A percentile compares a stretch with the other conserved stretches of the same genome.
Conservation (phyloP, 1,140 invertebrate genomes). For the Calliphora vicina region DNA sequence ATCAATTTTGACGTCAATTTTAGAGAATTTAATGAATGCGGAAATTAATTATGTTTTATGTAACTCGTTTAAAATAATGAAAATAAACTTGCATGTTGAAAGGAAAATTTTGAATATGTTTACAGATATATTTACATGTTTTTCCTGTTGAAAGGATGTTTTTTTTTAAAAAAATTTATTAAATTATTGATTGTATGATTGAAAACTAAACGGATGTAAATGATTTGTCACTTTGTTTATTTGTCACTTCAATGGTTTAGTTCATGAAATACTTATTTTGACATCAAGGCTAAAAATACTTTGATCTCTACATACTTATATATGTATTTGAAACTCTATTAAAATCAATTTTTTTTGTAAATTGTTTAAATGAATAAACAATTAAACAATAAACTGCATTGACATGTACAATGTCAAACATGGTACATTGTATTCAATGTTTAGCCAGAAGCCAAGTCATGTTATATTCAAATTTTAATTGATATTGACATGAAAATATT, state of each 20-base stretch:
- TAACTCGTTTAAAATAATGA: neutral
- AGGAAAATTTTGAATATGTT: neutral
- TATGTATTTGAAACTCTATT: neutral
- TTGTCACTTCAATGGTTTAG: neutral
- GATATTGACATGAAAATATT: neutral
- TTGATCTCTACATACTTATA: neutral
- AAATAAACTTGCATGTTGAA: neutral
- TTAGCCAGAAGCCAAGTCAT: constrained; percentile 19
- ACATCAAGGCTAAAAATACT: neutral
- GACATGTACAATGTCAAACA: constrained; percentile 23
- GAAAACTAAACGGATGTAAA: neutral
- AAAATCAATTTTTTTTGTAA: too few species aligned
- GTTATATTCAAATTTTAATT: constrained; percentile 13
- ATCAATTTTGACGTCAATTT: neutral
- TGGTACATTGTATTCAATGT: constrained; percentile 12
- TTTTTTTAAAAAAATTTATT: neutral
- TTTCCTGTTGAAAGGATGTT: neutral
- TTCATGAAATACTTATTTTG: neutral
- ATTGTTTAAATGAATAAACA: neutral
- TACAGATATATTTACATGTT: neutral
- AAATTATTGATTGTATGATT: neutral
- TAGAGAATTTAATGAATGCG: neutral
- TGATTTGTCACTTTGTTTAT: neutral
- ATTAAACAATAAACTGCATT: constrained; percentile 10
- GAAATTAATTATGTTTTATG: neutral